Evolutionary conservation across 53 echinoderm and acorn worm genomes (phyloP).

Genomic region (Astropecten irregularis): DNA sequence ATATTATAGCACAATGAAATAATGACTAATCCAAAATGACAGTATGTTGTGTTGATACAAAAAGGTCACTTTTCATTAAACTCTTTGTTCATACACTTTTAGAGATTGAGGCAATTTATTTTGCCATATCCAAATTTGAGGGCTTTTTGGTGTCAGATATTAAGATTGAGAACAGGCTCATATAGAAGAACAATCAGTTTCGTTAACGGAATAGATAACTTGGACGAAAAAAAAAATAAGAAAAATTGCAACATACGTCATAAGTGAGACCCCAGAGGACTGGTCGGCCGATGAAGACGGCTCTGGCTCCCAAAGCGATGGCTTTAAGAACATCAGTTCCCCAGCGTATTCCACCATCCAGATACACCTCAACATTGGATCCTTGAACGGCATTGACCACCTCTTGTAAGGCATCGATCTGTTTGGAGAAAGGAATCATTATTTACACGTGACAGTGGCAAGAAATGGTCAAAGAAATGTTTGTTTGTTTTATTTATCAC

Average conservation of each 20-base stretch:
- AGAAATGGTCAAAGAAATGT: too few relatives aligned
- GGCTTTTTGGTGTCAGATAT: too few relatives aligned
- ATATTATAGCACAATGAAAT: too few relatives aligned
- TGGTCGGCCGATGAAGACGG: too few relatives aligned
- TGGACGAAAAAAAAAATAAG: neutral
- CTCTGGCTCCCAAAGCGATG: too few relatives aligned
- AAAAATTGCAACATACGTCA: conserved; percentile 44
- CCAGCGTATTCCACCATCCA: conserved; percentile 76
- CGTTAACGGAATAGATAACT: too few relatives aligned
- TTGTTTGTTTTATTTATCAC: too few relatives aligned
- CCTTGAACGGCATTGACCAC: conserved; percentile 70
- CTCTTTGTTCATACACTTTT: neutral
- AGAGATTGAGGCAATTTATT: neutral
- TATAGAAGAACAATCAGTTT: too few relatives aligned
- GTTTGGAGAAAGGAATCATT: neutral
- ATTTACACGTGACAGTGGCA: too few relatives aligned
- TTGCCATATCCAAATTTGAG: neutral
- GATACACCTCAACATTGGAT: too few relatives aligned
- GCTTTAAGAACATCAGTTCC: conserved; percentile 89
- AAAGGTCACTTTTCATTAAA: neutral
- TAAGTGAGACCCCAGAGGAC: conserved; percentile 72
- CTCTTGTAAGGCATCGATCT: conserved; percentile 86
- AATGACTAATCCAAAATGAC: neutral
- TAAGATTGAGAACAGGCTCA: too few relatives aligned
- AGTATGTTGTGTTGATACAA: too few relatives aligned